These are phyloP conservation scores for Platycnemis pennipes DNA, from an alignment of 2,888 invertebrate species.

Conservation along the genomic window DNA sequence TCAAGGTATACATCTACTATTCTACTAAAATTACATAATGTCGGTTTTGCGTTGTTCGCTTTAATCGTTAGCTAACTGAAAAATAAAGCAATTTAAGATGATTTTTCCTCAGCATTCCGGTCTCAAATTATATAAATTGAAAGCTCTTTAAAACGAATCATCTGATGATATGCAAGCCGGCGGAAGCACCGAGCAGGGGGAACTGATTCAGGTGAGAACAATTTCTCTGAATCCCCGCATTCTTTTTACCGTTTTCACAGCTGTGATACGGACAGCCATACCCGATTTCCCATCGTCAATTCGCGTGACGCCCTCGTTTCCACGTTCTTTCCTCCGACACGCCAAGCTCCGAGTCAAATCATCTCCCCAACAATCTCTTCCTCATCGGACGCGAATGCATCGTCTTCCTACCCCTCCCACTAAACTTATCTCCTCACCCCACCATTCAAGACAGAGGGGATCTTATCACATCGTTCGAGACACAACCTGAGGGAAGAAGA, in stretches of 20 bases:
- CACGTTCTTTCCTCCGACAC: neutral
- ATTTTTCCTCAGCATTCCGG: too few species aligned
- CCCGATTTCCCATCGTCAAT: neutral
- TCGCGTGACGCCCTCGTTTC: neutral
- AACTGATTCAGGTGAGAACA: too few species aligned
- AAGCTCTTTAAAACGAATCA: too few species aligned
- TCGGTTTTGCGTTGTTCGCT: too few species aligned
- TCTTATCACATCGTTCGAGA: conserved; percentile 5
- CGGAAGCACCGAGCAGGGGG: too few species aligned
- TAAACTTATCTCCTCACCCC: neutral
- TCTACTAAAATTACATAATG: too few species aligned
- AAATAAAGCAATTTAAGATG: too few species aligned
- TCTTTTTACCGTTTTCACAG: neutral
- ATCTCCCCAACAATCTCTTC: neutral
- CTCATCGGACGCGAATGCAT: neutral
- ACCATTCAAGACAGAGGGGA: neutral
- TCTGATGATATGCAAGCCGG: too few species aligned
- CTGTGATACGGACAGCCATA: neutral
- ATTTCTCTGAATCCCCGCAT: neutral
- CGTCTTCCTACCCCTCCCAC: neutral
- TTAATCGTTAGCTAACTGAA: too few species aligned
- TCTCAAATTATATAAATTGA: too few species aligned
- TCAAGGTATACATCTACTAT: too few species aligned
- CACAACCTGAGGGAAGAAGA: neutral
- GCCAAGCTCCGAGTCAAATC: neutral